A percentile compares a stretch with the other conserved stretches of the same genome.
Conservation (phyloP, 1,140 invertebrate genomes). For the Streblospio benedicti region DNA sequence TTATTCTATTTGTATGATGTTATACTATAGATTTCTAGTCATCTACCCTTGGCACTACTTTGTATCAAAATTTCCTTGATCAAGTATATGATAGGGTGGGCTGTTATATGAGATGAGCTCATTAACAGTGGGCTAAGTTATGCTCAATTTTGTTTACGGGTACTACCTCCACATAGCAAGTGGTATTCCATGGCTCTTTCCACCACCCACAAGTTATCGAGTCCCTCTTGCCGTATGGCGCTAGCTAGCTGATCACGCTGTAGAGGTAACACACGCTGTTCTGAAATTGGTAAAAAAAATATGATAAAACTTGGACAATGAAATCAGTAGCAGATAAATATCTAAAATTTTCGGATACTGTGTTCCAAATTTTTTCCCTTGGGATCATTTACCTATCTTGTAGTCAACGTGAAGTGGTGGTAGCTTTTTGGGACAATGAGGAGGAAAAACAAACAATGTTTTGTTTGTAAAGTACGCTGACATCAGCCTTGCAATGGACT, state of each 20-base stretch:
- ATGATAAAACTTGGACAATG: too few relatives aligned
- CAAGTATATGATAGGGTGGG: too few relatives aligned
- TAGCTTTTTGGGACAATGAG: slow-evolving; percentile 32
- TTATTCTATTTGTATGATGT: too few relatives aligned
- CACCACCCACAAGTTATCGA: slow-evolving; percentile 33
- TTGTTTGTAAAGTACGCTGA: slow-evolving; percentile 39
- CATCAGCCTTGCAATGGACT: slow-evolving; percentile 38
- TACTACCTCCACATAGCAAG: slow-evolving; percentile 36
- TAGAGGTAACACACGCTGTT: slow-evolving; percentile 36
- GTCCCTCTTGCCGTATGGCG: slow-evolving; percentile 25
- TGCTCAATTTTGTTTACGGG: too few relatives aligned
- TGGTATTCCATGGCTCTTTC: slow-evolving; percentile 41
- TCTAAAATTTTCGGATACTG: too few relatives aligned
- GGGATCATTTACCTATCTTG: slow-evolving; percentile 25
- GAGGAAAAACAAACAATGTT: slow-evolving; percentile 35
- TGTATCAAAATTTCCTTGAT: too few relatives aligned
- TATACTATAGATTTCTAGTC: too few relatives aligned
- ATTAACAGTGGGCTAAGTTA: too few relatives aligned
- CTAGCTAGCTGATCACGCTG: slow-evolving; percentile 34
- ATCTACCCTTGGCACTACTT: too few relatives aligned
- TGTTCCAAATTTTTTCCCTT: too few relatives aligned
- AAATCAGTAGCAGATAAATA: too few relatives aligned
- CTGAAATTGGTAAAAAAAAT: slow-evolving; percentile 22
- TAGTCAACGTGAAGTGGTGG: slow-evolving; percentile 29
- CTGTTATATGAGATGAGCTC: too few relatives aligned